A percentile compares a stretch with the other conserved stretches of the same genome.
Conservation (phyloP, 2,888 invertebrate species). For the Proisotoma minuta region DNA sequence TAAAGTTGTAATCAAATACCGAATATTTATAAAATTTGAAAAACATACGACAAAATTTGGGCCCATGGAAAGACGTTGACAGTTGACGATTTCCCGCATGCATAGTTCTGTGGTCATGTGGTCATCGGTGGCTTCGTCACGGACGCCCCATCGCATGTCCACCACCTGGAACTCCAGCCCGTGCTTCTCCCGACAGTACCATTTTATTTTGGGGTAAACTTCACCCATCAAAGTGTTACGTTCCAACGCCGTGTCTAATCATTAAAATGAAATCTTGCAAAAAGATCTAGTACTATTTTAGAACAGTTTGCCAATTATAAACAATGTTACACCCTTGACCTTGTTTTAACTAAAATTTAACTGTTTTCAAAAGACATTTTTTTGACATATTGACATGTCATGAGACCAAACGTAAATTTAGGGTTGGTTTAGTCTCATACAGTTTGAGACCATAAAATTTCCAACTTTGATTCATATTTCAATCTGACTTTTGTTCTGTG, state of each 20-base stretch:
- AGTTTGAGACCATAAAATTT: no score
- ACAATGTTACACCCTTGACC: no score
- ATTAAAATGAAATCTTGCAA: no score
- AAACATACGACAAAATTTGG: slow-evolving; percentile 85
- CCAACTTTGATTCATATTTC: no score
- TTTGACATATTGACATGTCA: no score
- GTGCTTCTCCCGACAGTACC: slow-evolving; percentile 93
- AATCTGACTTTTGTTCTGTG: no score
- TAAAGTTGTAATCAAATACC: neutral
- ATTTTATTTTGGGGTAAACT: slow-evolving; percentile 93
- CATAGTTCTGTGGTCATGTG: slow-evolving; percentile 98
- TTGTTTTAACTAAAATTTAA: no score
- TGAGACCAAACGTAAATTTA: no score
- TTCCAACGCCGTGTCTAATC: slow-evolving; percentile 96
- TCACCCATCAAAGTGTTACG: slow-evolving; percentile 96
- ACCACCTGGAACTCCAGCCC: slow-evolving; percentile 98
- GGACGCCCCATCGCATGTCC: slow-evolving; percentile 97
- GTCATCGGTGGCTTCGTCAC: slow-evolving; percentile 97
- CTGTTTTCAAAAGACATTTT: no score
- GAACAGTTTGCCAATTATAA: no score
- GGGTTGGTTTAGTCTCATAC: no score
- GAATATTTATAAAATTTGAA: neutral
- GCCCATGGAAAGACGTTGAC: slow-evolving; percentile 93
- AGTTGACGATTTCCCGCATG: slow-evolving; percentile 96
- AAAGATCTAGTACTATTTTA: neutral